These are phyloP conservation scores for Dendrolimus houi DNA, from an alignment of 2,888 invertebrate genomes.

Conservation along the genomic window DNA sequence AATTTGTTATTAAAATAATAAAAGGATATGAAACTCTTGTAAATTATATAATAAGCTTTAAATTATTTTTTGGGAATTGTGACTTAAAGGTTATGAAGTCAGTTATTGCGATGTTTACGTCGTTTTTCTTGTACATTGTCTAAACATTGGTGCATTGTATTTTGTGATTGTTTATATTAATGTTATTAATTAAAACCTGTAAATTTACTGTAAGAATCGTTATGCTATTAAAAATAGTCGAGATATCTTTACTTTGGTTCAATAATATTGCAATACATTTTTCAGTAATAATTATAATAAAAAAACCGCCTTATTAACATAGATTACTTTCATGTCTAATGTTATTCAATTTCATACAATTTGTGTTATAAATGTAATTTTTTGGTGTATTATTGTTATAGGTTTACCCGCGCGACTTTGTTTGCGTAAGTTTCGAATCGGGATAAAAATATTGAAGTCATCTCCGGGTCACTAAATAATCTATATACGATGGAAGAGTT, in stretches of 20 bases:
- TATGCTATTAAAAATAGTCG: conserved; percentile 11
- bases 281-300: conserved; percentile 3
- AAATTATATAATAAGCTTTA: conserved; percentile 67
- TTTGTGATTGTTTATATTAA: conserved; percentile 56
- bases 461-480: no score
- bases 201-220: no score
- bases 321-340: conserved; percentile 28
- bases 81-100: conserved; percentile 24
- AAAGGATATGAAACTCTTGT: conserved; percentile 21
- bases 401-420: no score
- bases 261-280: no score
- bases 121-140: conserved; percentile 31
- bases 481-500: no score
- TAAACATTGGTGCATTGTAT: conserved; percentile 57
- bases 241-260: no score
- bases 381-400: no score
- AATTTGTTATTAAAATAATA: conserved; percentile 22
- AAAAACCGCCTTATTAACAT: conserved; percentile 46
- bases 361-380: conserved; percentile 12
- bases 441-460: no score
- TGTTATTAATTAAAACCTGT: conserved; percentile 19
- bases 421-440: no score
- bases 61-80: conserved; percentile 61
- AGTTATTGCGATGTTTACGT: conserved; percentile 41
- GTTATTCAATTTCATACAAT: conserved; percentile 10